Base-by-base conservation (phyloP, 2,888 invertebrate genomes). In the Pyrgus malvae region DNA sequence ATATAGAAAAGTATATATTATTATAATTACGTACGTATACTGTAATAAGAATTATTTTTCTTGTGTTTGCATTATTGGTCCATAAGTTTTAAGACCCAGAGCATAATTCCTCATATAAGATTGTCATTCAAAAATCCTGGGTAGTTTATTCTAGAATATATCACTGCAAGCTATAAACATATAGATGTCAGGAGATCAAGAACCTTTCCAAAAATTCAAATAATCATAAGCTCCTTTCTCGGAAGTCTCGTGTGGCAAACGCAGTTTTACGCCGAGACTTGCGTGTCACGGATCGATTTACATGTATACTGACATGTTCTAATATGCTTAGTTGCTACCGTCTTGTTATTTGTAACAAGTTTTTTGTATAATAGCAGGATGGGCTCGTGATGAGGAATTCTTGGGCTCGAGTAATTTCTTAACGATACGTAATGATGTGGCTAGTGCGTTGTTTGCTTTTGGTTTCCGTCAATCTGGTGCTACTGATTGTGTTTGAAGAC, bases 231-330 rank as follows among this genome's bases (percentile, higher is more conserved):
- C 51, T 55, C 57, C 21, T 21, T 57, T 53, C 58, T 59, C 41
- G 55, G 58, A 58, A 56, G 55, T 42, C 29, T 29, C 27, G 29
- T 45, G 46, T 48, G 46, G 44, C 12, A 44, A 59, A 60, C 19
- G 23, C 40, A 21, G 44, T 56, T 63, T 55, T 54, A 56, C 51
- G 11, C 46, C 50, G 45, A 33, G 68, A 56, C 75, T 87, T 82
- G 87, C 87, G 85, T 88, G 87, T 67, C 64, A 60, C 59, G 67
- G 72, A 76, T 80, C 83, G 76, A 83, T 86, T 86, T 86, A 87
- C 85, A 82, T 76, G 74, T 78, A 76, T 80, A 79, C 80, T 73
- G 65, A 70, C 69, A 72, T 66, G 64, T 73, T 71, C 75, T 80
- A 78, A 80, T 74, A 72, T 23, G 42, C 69, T 61, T 64, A 62